Evolutionary conservation across 2,797 vertebrate species (phyloP).

Genomic region (Mormyrops boulengeri): DNA sequence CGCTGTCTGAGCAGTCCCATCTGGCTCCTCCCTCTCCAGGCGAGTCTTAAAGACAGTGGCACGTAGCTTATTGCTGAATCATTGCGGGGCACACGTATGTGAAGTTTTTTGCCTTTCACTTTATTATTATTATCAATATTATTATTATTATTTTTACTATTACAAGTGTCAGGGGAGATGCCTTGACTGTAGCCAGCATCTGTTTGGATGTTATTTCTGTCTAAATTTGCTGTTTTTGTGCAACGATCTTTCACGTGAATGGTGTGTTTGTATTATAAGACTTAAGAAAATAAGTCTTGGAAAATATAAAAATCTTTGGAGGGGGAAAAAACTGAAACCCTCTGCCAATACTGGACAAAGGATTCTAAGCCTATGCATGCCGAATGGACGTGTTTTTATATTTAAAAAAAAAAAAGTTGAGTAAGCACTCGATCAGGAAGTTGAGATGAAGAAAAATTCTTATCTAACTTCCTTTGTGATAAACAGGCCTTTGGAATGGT

Average conservation of each 20-base stretch:
- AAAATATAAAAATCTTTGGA: not conserved
- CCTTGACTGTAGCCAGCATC: slow-evolving; percentile 13
- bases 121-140: not conserved
- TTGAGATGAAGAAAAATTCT: slow-evolving; percentile 37
- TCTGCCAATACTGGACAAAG: slow-evolving; percentile 2
- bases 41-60: not conserved
- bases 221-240: slow-evolving; percentile 6
- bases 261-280: slow-evolving; percentile 15
- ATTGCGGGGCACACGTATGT: not conserved
- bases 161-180: slow-evolving; percentile 12
- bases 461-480: not conserved
- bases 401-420: slow-evolving; percentile 45
- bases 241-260: not conserved
- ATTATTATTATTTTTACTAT: slow-evolving; percentile 8
- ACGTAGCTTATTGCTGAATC: slow-evolving; percentile 6
- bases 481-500: slow-evolving; percentile 13
- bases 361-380: slow-evolving; percentile 65
- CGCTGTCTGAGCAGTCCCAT: not conserved
- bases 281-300: not conserved
- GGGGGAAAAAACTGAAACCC: not conserved
- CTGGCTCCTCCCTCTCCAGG: not conserved
- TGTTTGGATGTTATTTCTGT: slow-evolving; percentile 14
- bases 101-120: slow-evolving; percentile 1
- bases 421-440: slow-evolving; percentile 35
- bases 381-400: slow-evolving; percentile 56